Evolutionary conservation across 2,113 vertebrate genomes (phyloP), one percentile per base, ranked within the genome.

Genomic region (Labeo catla): DNA sequence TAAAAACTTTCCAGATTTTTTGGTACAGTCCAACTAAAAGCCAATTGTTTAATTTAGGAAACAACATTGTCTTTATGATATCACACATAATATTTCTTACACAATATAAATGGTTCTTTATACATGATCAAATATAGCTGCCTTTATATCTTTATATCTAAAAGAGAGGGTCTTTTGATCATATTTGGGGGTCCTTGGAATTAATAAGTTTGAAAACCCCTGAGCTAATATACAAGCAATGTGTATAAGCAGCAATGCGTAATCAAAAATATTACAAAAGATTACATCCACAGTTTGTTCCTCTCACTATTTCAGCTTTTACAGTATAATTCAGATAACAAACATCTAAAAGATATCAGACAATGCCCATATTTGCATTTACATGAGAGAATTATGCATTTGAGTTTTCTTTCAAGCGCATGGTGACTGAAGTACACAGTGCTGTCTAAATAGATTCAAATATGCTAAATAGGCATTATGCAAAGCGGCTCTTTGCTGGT

Each of bases 381-480:
- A 52, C 23, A 52, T 77, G 3, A 36, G 8, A 52, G 0, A 77
- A 52, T 11, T 11, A 45, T 6, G 50, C 54, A 80, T 36, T 19
- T 11, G 72, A n/a, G 45, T 4, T 66, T 50, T 66, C 11, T 66
- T 19, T 59, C 8, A 28, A 81, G 77, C 1, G 0, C 59, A 50
- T 11, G 8, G 68, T 45, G 66, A 73, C 50, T 28, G 6, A 4
- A 57, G 49, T 73, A 45, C 68, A 16, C 10, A 16, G 6, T 59
- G 36, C 66, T 73, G 34, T 74, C 82, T 84, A 45, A 84, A 73
- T 23, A 43, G 82, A 84, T 84, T 84, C 10, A 8, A 73, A 72
- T 72, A 83, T 83, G 81, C 66, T 73, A 84, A 84, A 59, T 45
- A 57, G 11, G 50, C 82, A 84, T 73, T 59, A 73, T 74, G 66